phyloP scores from a whole-genome alignment of 2,113 vertebrate genomes.

The Silurus glanis region DNA sequence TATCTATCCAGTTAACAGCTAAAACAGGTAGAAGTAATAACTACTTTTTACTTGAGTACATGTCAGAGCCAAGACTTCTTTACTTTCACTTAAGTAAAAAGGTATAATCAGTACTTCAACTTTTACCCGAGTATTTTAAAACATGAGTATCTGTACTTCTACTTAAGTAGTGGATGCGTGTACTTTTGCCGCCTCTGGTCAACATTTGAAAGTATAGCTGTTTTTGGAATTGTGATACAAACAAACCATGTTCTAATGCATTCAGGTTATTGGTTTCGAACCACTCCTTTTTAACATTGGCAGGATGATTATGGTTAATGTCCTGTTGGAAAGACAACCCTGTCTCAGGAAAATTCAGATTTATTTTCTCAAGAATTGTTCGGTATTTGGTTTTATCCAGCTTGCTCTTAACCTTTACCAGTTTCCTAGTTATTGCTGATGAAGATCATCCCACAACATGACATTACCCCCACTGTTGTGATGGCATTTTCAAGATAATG shows the following conservation, averaged over 20 bases:
- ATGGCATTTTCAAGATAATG: not conserved
- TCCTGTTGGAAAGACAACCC: not conserved
- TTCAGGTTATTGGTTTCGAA: not conserved
- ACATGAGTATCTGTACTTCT: no score
- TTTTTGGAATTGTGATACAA: no score
- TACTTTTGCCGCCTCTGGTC: no score
- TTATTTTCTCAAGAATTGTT: not conserved
- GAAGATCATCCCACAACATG: not conserved
- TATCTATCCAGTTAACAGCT: no score
- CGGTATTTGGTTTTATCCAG: not conserved
- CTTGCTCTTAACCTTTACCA: not conserved
- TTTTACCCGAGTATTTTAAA: no score
- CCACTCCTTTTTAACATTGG: not conserved
- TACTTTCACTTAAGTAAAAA: no score
- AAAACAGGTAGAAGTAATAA: no score
- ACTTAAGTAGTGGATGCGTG: no score
- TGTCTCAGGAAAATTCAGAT: not conserved
- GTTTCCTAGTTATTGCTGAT: not conserved
- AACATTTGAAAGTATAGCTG: not conserved
- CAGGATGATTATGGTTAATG: not conserved
- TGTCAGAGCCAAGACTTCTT: no score
- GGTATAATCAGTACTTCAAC: no score
- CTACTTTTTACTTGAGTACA: no score
- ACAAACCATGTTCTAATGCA: not conserved
- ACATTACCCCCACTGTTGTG: not conserved